Evolutionary conservation across 1,140 invertebrate species (phyloP).

Genomic region (Listronotus oregonensis): DNA sequence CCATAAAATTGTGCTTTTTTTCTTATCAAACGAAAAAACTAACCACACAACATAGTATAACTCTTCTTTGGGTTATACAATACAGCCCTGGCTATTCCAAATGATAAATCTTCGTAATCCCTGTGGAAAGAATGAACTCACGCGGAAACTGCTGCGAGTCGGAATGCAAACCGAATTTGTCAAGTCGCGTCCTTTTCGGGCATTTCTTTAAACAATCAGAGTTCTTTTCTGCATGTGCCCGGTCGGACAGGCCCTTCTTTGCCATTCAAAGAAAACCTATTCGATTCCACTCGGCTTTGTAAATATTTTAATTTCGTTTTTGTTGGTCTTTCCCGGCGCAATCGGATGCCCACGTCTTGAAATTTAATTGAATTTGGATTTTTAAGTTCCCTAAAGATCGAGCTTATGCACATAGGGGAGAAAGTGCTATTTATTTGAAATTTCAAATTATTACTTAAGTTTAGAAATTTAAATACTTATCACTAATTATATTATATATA

Average conservation of each 20-base stretch:
- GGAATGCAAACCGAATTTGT: constrained; percentile 54
- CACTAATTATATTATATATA: too few relatives aligned
- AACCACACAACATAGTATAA: too few relatives aligned
- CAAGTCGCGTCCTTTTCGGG: constrained; percentile 46
- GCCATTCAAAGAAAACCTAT: constrained; percentile 32
- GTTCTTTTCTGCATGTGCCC: constrained; percentile 39
- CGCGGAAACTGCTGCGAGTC: constrained; percentile 48
- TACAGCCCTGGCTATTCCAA: constrained; percentile 12
- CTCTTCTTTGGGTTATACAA: too few relatives aligned
- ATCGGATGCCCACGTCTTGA: constrained; percentile 20
- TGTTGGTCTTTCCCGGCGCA: constrained; percentile 30
- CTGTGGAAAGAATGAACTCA: constrained; percentile 40
- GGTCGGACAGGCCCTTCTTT: constrained; percentile 15
- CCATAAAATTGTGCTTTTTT: too few relatives aligned
- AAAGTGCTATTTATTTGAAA: too few relatives aligned
- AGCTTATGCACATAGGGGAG: too few relatives aligned
- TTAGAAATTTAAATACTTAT: too few relatives aligned
- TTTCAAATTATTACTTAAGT: too few relatives aligned
- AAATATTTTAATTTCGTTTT: constrained; percentile 40
- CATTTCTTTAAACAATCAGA: constrained; percentile 48
- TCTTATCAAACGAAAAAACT: too few relatives aligned
- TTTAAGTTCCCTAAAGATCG: neutral
- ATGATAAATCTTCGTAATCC: constrained; percentile 39
- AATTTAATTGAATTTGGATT: constrained; percentile 32
- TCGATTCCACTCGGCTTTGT: constrained; percentile 33